Percentiles rank a stretch among this genome's conserved stretches.
Conservation (phyloP, 64 coral and sea anemone genomes). For the Orbicella faveolata region DNA sequence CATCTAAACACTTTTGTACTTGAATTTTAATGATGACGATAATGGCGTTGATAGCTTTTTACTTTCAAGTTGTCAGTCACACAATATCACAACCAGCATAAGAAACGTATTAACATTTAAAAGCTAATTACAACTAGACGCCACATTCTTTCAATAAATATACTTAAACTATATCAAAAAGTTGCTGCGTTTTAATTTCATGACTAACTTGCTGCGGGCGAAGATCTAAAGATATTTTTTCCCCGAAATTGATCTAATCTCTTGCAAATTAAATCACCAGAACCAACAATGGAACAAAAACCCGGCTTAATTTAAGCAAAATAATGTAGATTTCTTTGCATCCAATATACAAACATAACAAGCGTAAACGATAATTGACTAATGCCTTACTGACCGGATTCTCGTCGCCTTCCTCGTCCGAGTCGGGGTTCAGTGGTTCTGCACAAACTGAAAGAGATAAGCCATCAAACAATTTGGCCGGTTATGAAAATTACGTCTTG, state of each 20-base stretch:
- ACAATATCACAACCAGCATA: slow-evolving; percentile 10
- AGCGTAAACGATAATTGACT: not conserved
- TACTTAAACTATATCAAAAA: not conserved
- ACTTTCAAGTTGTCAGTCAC: not conserved
- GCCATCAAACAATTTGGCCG: not conserved
- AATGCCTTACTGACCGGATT: slow-evolving; percentile 62
- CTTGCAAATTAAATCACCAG: slow-evolving; percentile 8
- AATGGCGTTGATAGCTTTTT: not conserved
- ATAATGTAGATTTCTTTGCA: slow-evolving; percentile 23
- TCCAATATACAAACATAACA: slow-evolving; percentile 29
- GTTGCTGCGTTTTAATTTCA: not conserved
- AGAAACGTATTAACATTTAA: not conserved
- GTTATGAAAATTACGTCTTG: not conserved
- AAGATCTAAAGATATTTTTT: not conserved
- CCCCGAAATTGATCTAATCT: not conserved
- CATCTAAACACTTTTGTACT: not conserved
- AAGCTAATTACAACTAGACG: not conserved
- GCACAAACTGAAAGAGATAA: slow-evolving; percentile 85
- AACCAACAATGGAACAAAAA: not conserved
- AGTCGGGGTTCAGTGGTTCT: slow-evolving; percentile 90
- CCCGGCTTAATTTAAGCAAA: slow-evolving; percentile 4
- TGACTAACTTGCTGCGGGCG: not conserved
- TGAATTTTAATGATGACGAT: not conserved
- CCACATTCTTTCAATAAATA: not conserved
- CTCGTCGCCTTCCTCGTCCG: slow-evolving; percentile 95